Evolutionary conservation across 2,113 vertebrate species (phyloP), one percentile per base, ranked within the genome.

Genomic region (Chunga burmeisteri): DNA sequence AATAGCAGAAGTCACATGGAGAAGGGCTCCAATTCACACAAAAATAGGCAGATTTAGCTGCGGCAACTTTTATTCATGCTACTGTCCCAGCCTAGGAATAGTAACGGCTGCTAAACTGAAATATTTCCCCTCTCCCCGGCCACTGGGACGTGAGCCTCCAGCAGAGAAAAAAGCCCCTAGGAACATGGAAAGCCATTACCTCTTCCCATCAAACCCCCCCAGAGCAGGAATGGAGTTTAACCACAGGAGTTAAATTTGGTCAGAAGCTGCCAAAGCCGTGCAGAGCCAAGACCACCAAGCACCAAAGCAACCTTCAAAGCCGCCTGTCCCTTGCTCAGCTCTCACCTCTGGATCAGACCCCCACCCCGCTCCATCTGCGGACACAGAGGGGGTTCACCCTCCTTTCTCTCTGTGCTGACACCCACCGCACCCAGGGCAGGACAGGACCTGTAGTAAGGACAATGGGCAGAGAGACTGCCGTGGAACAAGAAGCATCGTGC

Each of bases 1-100:
- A 95, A 95, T 72, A 97, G 93, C 88, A 92, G 84, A 87, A 94
- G 86, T 96, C 95, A 96, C 95, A 91, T 86, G 95, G 81, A 87
- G 62, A 89, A 95, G 68, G 78, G 91, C 63, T 95, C 77, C 87
- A 26, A 93, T 95, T 96, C 94, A 93, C 90, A 91, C 74, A 42
- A 27, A 91, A 96, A 85, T 27, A 93, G 73, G 94, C 96, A 94
- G 96, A 95, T 95, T 93, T 85, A 72, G 93, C 81, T 75, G 58
- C 47, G 58, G 78, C 3, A 11, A 78, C n/a, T 97, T 91, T 94
- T 77, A 91, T 91, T 96, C 78, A 49, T 53, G 71, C 71, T 22
- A 38, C 84, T 58, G 85, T 22, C 87, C 87, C 66, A 86, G 94
- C 36, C 94, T 30, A 79, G 92, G 68, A 92, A 81, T 20, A 67